These are phyloP conservation scores for Pyrgilauda ruficollis DNA, from an alignment of 2,113 vertebrate genomes.

Conservation along the genomic window DNA sequence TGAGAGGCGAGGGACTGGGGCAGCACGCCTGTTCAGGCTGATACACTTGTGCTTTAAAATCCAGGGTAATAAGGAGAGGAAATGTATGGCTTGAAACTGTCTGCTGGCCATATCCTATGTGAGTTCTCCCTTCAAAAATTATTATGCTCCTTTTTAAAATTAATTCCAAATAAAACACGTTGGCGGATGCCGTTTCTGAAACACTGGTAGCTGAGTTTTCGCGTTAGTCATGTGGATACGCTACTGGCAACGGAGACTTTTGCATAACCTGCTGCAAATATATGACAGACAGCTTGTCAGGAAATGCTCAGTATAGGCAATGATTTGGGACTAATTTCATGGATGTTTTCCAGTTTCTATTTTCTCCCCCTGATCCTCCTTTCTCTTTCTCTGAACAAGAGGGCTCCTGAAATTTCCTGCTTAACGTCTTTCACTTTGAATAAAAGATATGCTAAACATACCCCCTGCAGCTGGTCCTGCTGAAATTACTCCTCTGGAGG, in stretches of 20 bases:
- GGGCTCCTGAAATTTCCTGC: constrained; percentile 91
- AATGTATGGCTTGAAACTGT: not conserved
- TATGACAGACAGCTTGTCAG: constrained; percentile 75
- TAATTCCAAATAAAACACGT: constrained; percentile 17
- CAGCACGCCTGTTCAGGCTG: not conserved
- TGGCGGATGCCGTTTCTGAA: not conserved
- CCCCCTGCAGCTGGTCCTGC: constrained; percentile 86
- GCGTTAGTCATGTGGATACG: not conserved
- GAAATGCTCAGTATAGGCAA: constrained; percentile 71
- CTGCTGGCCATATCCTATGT: not conserved
- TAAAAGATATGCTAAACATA: constrained; percentile 90
- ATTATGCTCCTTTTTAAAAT: not conserved
- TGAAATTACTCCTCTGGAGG: constrained; percentile 82
- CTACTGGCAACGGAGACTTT: constrained; percentile 29
- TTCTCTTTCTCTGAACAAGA: constrained; percentile 74
- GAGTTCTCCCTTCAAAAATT: not conserved
- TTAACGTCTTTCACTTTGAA: constrained; percentile 93
- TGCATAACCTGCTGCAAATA: constrained; percentile 51
- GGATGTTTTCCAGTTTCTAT: constrained; percentile 80
- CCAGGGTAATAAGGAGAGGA: not conserved
- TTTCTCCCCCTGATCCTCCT: constrained; percentile 68
- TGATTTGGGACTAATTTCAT: constrained; percentile 81
- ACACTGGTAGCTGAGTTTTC: not conserved
- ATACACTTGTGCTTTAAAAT: not conserved
- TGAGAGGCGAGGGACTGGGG: not conserved